Percentiles rank a stretch among this genome's conserved stretches.
phyloP scores from a whole-genome alignment of 2,113 vertebrate species.

The Hystrix brachyura region DNA sequence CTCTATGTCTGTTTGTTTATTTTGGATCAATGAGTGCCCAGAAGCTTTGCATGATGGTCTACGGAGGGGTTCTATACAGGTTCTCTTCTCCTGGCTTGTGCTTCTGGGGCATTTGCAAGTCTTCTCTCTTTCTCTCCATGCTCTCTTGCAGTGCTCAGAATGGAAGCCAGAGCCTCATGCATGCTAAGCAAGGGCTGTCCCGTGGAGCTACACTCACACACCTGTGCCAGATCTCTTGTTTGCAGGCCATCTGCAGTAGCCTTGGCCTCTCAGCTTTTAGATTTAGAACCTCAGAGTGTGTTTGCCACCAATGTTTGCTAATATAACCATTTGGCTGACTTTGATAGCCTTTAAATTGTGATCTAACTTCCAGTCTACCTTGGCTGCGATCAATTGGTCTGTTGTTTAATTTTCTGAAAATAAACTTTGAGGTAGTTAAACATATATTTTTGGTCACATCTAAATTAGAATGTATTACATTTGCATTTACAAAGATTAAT shows the following conservation, averaged over 20 bases:
- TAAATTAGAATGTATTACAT: slow-evolving; percentile 37
- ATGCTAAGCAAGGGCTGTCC: too few relatives aligned
- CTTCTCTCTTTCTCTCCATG: neutral
- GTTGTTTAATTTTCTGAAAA: slow-evolving; percentile 53
- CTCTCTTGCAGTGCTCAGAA: neutral
- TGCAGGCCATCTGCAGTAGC: slow-evolving; percentile 23
- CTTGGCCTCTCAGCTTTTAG: neutral
- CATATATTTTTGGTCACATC: slow-evolving; percentile 41
- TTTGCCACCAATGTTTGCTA: neutral
- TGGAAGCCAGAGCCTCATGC: neutral
- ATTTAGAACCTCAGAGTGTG: neutral
- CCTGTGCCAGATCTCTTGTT: neutral
- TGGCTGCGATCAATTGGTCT: neutral
- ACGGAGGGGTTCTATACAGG: neutral
- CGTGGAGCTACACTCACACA: neutral
- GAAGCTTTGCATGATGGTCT: neutral
- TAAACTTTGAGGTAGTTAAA: slow-evolving; percentile 62
- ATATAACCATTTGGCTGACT: slow-evolving; percentile 34
- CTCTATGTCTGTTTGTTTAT: neutral
- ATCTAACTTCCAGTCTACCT: neutral
- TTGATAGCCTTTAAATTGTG: slow-evolving; percentile 44
- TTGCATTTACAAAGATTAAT: slow-evolving; percentile 57
- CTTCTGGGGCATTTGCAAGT: neutral
- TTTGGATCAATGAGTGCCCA: neutral
- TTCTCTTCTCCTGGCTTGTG: neutral